Evolutionary conservation across 2,888 invertebrate genomes (phyloP).

Genomic region (Adineta ricciae): DNA sequence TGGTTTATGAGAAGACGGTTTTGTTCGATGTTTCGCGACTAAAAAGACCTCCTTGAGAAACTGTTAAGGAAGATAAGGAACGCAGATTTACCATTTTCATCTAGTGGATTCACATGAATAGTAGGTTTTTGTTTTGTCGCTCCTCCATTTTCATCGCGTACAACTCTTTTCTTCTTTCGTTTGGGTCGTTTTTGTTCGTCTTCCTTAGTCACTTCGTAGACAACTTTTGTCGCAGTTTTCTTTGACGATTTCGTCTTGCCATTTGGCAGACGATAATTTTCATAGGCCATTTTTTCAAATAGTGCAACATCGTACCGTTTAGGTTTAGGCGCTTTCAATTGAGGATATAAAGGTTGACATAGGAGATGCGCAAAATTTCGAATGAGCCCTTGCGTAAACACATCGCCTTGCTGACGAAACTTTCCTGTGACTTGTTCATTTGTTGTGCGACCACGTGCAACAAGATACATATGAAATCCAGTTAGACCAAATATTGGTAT

Average conservation of each 20-base stretch:
- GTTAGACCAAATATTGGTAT: conserved; percentile 95
- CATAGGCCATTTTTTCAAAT: background rate
- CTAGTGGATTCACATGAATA: background rate
- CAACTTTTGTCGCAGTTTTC: background rate
- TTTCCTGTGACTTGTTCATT: conserved; percentile 70
- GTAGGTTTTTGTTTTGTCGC: background rate
- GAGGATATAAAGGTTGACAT: background rate
- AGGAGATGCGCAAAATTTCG: background rate
- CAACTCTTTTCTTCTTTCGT: background rate
- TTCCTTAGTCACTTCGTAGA: background rate
- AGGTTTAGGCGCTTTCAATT: too few species aligned
- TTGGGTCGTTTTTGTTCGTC: background rate
- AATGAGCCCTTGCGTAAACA: conserved; percentile 17
- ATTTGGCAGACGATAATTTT: background rate
- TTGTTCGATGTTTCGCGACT: background rate
- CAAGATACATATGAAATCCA: conserved; percentile 91
- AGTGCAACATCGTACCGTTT: background rate
- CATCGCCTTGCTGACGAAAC: conserved; percentile 16
- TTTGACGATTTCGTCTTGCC: background rate
- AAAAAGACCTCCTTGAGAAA: too few species aligned
- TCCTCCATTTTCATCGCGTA: background rate
- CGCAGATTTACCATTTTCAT: background rate
- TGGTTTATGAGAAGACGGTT: background rate
- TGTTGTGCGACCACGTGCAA: conserved; percentile 88
- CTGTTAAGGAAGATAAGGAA: background rate